Evolutionary conservation across 1,140 invertebrate species (phyloP).

Genomic region (Prorops nasuta): DNA sequence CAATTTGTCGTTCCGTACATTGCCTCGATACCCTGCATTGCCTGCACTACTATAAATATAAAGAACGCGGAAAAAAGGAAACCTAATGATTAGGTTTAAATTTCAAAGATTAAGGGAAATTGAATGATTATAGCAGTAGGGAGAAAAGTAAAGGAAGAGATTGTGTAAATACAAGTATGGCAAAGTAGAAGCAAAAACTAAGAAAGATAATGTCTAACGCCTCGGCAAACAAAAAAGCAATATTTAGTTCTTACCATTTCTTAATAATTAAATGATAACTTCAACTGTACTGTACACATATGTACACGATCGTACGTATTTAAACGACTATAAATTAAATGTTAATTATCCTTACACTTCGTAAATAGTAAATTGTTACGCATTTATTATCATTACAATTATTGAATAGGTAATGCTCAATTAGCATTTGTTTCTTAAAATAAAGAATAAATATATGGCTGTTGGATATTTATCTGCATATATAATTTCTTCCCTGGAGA

Average conservation of each 20-base stretch:
- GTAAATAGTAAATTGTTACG: slow-evolving; percentile 56
- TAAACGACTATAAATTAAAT: slow-evolving; percentile 56
- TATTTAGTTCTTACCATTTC: slow-evolving; percentile 54
- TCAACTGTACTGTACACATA: slow-evolving; percentile 48
- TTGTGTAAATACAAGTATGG: slow-evolving; percentile 44
- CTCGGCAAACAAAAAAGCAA: slow-evolving; percentile 51
- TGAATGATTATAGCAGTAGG: slow-evolving; percentile 5
- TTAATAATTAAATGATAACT: slow-evolving; percentile 47
- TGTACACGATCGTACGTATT: slow-evolving; percentile 50
- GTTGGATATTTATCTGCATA: slow-evolving; percentile 54
- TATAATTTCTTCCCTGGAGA: too few relatives aligned
- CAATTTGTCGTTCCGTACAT: slow-evolving; percentile 28
- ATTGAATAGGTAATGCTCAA: slow-evolving; percentile 59
- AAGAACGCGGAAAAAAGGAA: not conserved
- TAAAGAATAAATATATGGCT: slow-evolving; percentile 60
- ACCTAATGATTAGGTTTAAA: slow-evolving; percentile 4
- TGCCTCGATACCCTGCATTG: slow-evolving; percentile 35
- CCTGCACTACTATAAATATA: slow-evolving; percentile 33
- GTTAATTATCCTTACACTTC: slow-evolving; percentile 57
- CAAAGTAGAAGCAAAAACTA: slow-evolving; percentile 37
- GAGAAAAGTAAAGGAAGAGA: slow-evolving; percentile 9
- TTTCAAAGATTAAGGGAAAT: slow-evolving; percentile 16
- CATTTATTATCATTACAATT: slow-evolving; percentile 59
- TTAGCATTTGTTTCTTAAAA: slow-evolving; percentile 60
- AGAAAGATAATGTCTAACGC: slow-evolving; percentile 37